Evolutionary conservation across 1,140 invertebrate genomes (phyloP), one percentile per base, ranked within the genome.

Genomic region (Drosophila guanche): DNA sequence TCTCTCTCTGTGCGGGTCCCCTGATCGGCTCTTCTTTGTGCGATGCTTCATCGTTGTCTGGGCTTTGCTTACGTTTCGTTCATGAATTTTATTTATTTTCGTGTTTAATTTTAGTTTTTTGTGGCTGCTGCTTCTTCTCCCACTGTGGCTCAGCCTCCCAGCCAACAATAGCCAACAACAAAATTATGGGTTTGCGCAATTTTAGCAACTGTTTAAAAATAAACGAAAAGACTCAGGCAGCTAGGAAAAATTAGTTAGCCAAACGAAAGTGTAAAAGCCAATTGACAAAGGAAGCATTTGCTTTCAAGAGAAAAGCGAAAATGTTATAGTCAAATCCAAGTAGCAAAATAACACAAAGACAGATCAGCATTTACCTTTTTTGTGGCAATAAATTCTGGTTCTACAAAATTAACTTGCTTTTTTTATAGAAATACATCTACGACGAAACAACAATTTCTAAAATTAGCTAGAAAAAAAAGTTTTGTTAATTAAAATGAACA

Each of bases 51-150:
- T 75, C 62, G 61, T 72, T 61, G 77, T 65, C 68, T 83, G 37
- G 65, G 33, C 65, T 74, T 88, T 78, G 73, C 83, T 65, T 81
- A 58, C 83, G 61, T 81, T 85, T 86, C 81, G 68, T 75, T 86
- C 51, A 77, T 80, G 63, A 80, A 88, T 86, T 77, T 78, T 78
- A 86, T 78, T 81, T 76, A 73, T 77, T 69, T 85, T 85, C 63
- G 76, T 77, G 76, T 79, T 73, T 76, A 76, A 85, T 76, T 76
- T 59, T 74, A 52, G 42, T 63, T 68, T 43, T 58, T 45, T 65
- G 42, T 58, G 57, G 62, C 55, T 60, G 59, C 41, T 37, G 52
- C 70, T 63, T 71, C 61, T 67, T 54, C 54, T 65, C 63, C 45
- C 47, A 41, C 59, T 41, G 47, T 43, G 55, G 43, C 63, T 42